Base-by-base conservation (phyloP, 2,113 vertebrate genomes). In the Odontesthes bonariensis region DNA sequence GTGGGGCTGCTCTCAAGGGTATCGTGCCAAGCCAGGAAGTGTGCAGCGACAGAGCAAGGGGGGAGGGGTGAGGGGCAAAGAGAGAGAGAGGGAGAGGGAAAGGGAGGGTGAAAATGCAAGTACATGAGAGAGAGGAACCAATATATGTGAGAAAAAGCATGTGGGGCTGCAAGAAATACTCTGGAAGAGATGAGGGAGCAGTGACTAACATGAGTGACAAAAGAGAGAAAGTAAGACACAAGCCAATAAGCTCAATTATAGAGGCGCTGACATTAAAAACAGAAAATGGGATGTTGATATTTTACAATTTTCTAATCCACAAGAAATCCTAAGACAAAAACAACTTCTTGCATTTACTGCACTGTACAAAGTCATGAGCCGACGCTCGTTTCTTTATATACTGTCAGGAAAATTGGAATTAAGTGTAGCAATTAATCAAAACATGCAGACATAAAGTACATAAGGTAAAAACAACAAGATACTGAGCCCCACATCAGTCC, bases 1-100 rank as follows among this genome's bases (percentile, higher is more conserved):
- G 84, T 83, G 86, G 81, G 86, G 88, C 86, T 84, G 88, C 75
- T 92, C 89, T 92, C 92, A 88, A 93, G 91, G 93, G 89, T 94
- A 89, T 73, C 44, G 86, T 86, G 85, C 92, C 87, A 91, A 92
- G 84, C 81, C 89, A 91, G 88, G 88, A 93, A 91, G 89, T 86
- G 83, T 74, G 63, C 81, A 79, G 86, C 55, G 78, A 83, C 73
- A 86, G 64, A 73, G 73, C 20, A 65, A 58, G 35, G 51, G 69
- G 82, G 13, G 63, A 57, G 51, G 17, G 7, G 23, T 1, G n/a
- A 69, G 19, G 10, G 6, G 57, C n/a, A 67, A 63, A 52, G 62
- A 27, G 75, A 66, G 55, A 23, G 64, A 40, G 35, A 22, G n/a
- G 22, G 51, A 22, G 27, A 17, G 33, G 14, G 52, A n/a, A 42